Conservation (phyloP, 2,888 invertebrate species). For the Protula sp. region DNA sequence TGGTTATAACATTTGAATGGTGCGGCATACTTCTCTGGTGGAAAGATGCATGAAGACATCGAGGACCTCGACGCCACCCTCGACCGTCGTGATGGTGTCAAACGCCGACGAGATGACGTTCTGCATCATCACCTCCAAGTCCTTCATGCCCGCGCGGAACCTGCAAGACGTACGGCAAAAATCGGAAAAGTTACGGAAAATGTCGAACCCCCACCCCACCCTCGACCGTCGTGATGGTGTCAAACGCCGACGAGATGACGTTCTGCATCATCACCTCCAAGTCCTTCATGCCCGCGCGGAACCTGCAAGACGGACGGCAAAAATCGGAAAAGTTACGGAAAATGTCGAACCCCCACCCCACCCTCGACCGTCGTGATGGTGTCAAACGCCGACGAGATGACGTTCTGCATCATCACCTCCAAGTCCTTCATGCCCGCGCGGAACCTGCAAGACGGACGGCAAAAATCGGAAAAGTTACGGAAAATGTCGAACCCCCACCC, state of each 20-base stretch:
- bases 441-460: conserved; percentile 56
- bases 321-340: no score
- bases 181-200: no score
- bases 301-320: no score
- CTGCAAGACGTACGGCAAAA: no score
- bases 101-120: conserved; percentile 76
- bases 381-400: conserved; percentile 73
- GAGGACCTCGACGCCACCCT: conserved; percentile 73
- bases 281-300: conserved; percentile 58
- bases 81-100: conserved; percentile 71
- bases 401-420: conserved; percentile 75
- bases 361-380: conserved; percentile 75
- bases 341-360: conserved; percentile 69
- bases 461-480: no score
- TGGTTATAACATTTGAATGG: no score
- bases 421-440: conserved; percentile 58
- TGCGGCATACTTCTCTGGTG: conserved; percentile 64
- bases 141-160: conserved; percentile 58
- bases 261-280: conserved; percentile 75
- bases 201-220: conserved; percentile 73
- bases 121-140: conserved; percentile 70
- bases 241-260: conserved; percentile 72
- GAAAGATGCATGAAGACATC: conserved; percentile 74
- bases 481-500: conserved; percentile 68
- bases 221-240: conserved; percentile 72